These are phyloP conservation scores for Holacanthella duospinosa DNA, from an alignment of 2,888 invertebrate genomes.

Conservation along the genomic window DNA sequence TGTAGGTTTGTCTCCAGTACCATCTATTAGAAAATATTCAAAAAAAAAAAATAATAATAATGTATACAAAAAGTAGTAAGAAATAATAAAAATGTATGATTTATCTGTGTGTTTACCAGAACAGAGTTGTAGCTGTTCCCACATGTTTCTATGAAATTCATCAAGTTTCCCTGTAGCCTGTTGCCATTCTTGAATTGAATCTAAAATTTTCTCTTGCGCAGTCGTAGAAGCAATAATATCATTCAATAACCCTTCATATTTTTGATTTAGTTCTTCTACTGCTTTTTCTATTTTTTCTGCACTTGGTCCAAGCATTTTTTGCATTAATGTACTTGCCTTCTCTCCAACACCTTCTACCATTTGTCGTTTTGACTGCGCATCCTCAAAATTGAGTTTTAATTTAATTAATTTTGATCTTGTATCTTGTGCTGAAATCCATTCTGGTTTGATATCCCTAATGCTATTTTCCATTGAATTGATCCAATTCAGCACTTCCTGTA, in stretches of 20 bases:
- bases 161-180: conserved; percentile 75
- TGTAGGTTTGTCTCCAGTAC: conserved; percentile 71
- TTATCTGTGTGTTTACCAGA: conserved; percentile 45
- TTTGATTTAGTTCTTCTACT: conserved; percentile 59
- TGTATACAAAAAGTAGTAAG: conserved; percentile 9
- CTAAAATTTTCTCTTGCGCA: conserved; percentile 63
- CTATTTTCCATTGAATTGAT: conserved; percentile 71
- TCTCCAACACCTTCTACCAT: conserved; percentile 82
- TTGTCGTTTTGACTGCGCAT: conserved; percentile 78
- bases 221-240: conserved; percentile 57
- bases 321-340: conserved; percentile 63
- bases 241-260: conserved; percentile 61
- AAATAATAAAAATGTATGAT: too few species aligned
- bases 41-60: conserved; percentile 7
- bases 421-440: conserved; percentile 70
- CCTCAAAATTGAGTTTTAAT: conserved; percentile 72
- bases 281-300: conserved; percentile 56
- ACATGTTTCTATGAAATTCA: conserved; percentile 79
- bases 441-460: conserved; percentile 58
- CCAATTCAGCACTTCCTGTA: conserved; percentile 75
- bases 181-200: conserved; percentile 74
- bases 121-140: conserved; percentile 72
- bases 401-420: conserved; percentile 72
- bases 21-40: conserved; percentile 55
- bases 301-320: background rate